Percentiles rank a stretch among this genome's conserved stretches.
These are phyloP conservation scores for Crenuchus spilurus DNA, from an alignment of 2,797 vertebrate genomes.

Conservation along the genomic window DNA sequence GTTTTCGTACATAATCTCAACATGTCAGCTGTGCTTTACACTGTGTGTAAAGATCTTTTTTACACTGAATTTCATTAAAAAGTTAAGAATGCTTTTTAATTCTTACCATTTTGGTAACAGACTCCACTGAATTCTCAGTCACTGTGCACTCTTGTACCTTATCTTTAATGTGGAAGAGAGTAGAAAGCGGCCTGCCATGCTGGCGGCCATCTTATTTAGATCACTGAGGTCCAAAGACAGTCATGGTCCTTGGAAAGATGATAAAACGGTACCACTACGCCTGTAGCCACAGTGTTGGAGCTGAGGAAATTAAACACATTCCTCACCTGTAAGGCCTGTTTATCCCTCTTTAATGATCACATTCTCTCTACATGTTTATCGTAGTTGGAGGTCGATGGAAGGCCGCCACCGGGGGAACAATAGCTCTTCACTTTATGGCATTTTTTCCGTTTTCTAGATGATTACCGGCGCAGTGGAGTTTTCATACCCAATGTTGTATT, in stretches of 20 bases:
- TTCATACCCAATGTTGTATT: background rate
- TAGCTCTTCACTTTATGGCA: background rate
- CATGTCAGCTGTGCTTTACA: too few relatives aligned
- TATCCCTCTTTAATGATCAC: constrained; percentile 10
- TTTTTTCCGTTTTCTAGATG: background rate
- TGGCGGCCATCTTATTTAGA: background rate
- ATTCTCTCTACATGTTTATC: constrained; percentile 3
- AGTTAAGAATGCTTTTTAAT: too few relatives aligned
- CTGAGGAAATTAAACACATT: constrained; percentile 72
- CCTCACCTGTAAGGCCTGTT: constrained; percentile 62
- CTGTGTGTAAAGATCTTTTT: too few relatives aligned
- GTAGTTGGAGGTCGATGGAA: constrained; percentile 25
- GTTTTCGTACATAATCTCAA: too few relatives aligned
- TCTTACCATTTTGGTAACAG: too few relatives aligned
- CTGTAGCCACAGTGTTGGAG: background rate
- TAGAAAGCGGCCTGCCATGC: background rate
- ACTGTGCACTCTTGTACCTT: background rate
- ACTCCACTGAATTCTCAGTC: background rate
- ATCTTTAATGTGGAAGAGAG: background rate
- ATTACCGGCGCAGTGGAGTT: background rate
- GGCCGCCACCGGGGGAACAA: constrained; percentile 2
- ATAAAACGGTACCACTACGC: background rate
- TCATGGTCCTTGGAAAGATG: background rate
- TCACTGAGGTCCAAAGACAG: background rate
- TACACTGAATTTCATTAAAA: too few relatives aligned